These are phyloP conservation scores for Colletes collaris DNA, from an alignment of 2,888 invertebrate genomes.

Conservation along the genomic window DNA sequence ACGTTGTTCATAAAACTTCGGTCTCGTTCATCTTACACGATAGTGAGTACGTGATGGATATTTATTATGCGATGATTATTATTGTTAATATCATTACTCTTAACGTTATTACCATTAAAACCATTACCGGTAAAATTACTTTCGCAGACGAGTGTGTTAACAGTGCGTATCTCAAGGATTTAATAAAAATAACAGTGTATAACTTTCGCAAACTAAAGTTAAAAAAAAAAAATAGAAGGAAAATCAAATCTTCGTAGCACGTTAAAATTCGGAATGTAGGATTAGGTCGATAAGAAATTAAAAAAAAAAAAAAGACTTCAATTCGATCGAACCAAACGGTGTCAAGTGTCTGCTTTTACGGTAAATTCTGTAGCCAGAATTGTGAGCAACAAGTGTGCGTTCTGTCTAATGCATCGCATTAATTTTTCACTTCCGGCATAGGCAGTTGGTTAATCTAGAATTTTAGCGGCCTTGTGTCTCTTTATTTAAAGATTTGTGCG, in stretches of 20 bases:
- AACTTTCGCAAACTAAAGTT: not conserved
- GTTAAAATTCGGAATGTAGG: slow-evolving; percentile 33
- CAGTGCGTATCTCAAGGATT: slow-evolving; percentile 12
- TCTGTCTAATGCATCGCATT: slow-evolving; percentile 35
- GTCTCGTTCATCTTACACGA: slow-evolving; percentile 40
- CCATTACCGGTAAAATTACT: slow-evolving; percentile 46
- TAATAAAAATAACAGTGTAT: slow-evolving; percentile 16
- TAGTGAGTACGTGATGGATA: slow-evolving; percentile 53
- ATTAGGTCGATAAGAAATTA: not conserved
- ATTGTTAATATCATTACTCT: slow-evolving; percentile 51
- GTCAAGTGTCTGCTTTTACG: not conserved
- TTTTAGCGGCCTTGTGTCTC: not conserved
- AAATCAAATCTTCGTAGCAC: not conserved
- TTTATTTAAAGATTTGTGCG: slow-evolving; percentile 45
- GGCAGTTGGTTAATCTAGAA: slow-evolving; percentile 1
- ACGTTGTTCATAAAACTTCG: slow-evolving; percentile 28
- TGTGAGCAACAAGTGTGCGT: slow-evolving; percentile 42
- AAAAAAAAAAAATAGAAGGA: not conserved
- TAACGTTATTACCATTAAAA: slow-evolving; percentile 53
- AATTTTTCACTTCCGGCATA: not conserved
- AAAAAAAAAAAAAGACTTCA: too few relatives aligned
- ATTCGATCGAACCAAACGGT: not conserved
- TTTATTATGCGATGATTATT: slow-evolving; percentile 61
- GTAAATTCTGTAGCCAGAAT: slow-evolving; percentile 10
- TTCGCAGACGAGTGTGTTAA: slow-evolving; percentile 42